Evolutionary conservation across 2,888 invertebrate species (phyloP).

Genomic region (Erebia epiphron): DNA sequence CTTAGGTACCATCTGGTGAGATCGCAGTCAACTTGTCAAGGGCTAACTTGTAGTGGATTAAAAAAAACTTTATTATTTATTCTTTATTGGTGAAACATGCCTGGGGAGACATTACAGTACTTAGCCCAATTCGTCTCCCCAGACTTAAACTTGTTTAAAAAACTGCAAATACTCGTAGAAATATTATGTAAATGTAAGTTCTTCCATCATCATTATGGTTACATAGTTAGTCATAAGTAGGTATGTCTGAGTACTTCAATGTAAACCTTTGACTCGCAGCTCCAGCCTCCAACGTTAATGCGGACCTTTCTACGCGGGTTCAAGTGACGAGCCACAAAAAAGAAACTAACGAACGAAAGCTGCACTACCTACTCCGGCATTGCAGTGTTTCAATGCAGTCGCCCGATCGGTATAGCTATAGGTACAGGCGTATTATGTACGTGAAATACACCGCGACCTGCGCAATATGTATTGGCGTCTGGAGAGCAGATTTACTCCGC

Average conservation of each 20-base stretch:
- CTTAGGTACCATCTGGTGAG: no score
- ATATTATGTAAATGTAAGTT: no score
- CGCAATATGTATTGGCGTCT: constrained; percentile 18
- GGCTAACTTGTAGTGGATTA: no score
- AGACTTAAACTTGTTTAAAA: no score
- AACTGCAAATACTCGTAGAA: no score
- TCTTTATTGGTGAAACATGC: no score
- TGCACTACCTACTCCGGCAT: constrained; percentile 45
- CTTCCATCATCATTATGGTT: no score
- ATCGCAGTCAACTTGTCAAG: no score
- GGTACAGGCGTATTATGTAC: neutral
- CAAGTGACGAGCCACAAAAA: constrained; percentile 43
- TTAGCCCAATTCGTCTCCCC: no score
- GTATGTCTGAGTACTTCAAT: neutral
- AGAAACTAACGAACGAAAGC: constrained; percentile 45
- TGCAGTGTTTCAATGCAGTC: constrained; percentile 48
- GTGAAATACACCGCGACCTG: constrained; percentile 18
- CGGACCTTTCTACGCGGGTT: constrained; percentile 41
- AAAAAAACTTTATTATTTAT: no score
- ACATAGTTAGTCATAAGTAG: no score
- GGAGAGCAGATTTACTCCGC: neutral
- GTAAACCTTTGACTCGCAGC: constrained; percentile 11
- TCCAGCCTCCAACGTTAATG: constrained; percentile 31
- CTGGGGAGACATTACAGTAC: no score
- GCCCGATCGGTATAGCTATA: constrained; percentile 18